phyloP scores from a whole-genome alignment of 2,888 invertebrate genomes.

The Cosmopolites sordidus region DNA sequence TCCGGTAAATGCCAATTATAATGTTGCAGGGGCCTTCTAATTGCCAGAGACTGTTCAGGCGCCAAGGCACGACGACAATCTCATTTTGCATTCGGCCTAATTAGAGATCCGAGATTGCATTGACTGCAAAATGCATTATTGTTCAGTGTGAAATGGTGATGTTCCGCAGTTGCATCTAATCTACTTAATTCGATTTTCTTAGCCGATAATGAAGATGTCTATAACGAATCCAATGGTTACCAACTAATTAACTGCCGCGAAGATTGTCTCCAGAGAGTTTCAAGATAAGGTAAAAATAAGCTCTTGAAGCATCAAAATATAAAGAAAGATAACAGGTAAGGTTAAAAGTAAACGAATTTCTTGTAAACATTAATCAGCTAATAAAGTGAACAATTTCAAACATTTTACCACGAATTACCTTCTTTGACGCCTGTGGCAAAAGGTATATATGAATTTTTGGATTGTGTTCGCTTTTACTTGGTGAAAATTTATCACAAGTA shows the following conservation, averaged over 20 bases:
- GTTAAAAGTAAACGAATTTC: no score
- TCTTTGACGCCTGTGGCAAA: no score
- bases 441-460: no score
- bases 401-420: no score
- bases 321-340: no score
- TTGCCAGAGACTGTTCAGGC: conserved; percentile 23
- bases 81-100: conserved; percentile 23
- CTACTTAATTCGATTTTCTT: conserved; percentile 1
- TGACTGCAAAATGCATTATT: conserved; percentile 21
- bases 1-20: conserved; percentile 34
- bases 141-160: conserved; percentile 1
- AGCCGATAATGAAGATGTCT: not conserved
- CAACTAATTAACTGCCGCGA: not conserved
- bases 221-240: not conserved
- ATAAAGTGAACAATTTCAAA: no score
- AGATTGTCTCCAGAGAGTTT: no score
- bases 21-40: conserved; percentile 31
- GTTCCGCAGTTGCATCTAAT: not conserved
- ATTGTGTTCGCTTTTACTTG: no score
- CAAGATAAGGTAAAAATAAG: no score
- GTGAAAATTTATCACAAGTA: no score
- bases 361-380: no score
- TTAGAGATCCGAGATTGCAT: conserved; percentile 22
- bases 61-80: conserved; percentile 22
- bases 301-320: no score